Evolutionary conservation across 2,888 invertebrate genomes (phyloP), one percentile per base, ranked within the genome.

Genomic region (Ectemnius lituratus): DNA sequence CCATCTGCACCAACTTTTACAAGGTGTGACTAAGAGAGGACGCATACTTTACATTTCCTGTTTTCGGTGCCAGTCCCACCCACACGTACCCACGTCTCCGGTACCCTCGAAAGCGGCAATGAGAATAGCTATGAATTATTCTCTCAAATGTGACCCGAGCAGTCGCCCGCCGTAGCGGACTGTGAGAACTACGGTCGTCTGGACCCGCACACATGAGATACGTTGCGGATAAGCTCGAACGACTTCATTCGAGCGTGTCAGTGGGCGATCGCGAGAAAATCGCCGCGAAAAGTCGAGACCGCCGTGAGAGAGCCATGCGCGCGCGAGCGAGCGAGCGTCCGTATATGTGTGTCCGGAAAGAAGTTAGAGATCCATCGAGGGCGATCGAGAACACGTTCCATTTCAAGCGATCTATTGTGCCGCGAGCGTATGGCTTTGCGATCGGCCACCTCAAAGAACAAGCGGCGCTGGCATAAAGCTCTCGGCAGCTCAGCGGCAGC

Each of bases 221-320:
- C 37, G 8, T 37, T 45, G 67, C 67, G 78, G 82, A 76, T 82
- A 80, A 82, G 69, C 70, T 8, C 5, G 80, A 78, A 83, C 73
- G 83, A 82, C 82, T 82, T 82, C 78, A 82, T 82, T 82, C 70
- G 71, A 82, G 82, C 81, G 74, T 82, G 81, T 75, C 81, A 81
- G 82, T 67, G 66, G 76, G 76, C 81, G 79, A 79, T 81, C 75
- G 73, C 71, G 77, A 70, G 77, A 61, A 72, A 76, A 72, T 66
- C 67, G 65, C 72, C 77, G 73, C 73, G 60, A 77, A 78, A 82
- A 82, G 75, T 75, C 49, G 59, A 67, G 77, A 75, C 73, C 67
- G 71, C 63, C 23, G 23, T 23, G 23, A 37, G 37, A 37, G 37
- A 11, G 37, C 37, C 5, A 11, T 8, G 37, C 11, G 11, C 23